phyloP scores from a whole-genome alignment of 2,888 invertebrate species.

The Andrena fulva region DNA sequence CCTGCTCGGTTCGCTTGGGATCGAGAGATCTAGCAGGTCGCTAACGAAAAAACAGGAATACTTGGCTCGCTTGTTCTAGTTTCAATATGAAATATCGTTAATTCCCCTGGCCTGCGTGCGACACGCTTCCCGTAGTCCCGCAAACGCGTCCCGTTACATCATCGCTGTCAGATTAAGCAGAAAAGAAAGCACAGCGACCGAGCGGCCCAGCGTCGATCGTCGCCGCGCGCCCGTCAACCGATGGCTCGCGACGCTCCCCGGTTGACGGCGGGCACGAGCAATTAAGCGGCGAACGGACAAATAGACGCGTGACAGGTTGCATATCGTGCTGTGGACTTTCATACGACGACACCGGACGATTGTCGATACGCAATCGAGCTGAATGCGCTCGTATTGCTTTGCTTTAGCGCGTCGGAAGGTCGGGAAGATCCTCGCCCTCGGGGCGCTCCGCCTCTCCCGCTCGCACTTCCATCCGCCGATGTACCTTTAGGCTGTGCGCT shows the following conservation, averaged over 20 bases:
- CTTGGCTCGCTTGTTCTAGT: conserved; percentile 14
- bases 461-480: conserved; percentile 1
- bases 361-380: conserved; percentile 67
- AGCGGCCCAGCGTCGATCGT: neutral
- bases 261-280: neutral
- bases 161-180: conserved; percentile 24
- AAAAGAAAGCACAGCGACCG: neutral
- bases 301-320: conserved; percentile 10
- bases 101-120: conserved; percentile 42
- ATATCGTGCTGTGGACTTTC: conserved; percentile 24
- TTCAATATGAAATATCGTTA: conserved; percentile 38
- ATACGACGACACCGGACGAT: conserved; percentile 62
- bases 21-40: conserved; percentile 39
- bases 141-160: conserved; percentile 14
- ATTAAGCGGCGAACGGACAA: conserved; percentile 13
- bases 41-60: conserved; percentile 17
- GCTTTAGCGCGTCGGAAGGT: conserved; percentile 32
- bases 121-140: neutral
- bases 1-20: conserved; percentile 34
- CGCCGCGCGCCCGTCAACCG: neutral
- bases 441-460: neutral
- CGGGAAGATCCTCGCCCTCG: neutral
- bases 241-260: neutral
- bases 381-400: conserved; percentile 60
- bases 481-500: conserved; percentile 26